Conservation (phyloP, 2,113 vertebrate genomes). For the Pteruthius melanotis region DNA sequence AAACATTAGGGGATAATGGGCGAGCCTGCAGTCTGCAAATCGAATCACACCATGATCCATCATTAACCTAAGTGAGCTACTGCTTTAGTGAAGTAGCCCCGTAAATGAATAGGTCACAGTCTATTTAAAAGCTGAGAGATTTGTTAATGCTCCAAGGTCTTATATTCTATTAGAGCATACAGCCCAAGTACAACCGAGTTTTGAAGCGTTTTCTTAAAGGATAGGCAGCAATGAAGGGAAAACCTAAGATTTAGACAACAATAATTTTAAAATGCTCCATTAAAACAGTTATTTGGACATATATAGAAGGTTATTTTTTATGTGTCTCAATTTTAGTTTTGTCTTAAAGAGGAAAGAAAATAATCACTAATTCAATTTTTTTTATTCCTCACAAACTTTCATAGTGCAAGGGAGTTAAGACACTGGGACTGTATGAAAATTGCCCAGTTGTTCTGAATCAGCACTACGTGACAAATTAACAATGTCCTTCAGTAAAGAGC, state of each 20-base stretch:
- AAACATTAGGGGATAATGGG: slow-evolving; percentile 60
- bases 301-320: not conserved
- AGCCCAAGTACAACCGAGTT: not conserved
- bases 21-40: slow-evolving; percentile 60
- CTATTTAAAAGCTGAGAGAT: slow-evolving; percentile 70
- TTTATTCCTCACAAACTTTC: not conserved
- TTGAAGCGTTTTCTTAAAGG: not conserved
- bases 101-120: slow-evolving; percentile 70
- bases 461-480: slow-evolving; percentile 58
- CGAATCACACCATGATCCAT: slow-evolving; percentile 66
- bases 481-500: slow-evolving; percentile 44
- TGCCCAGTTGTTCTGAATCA: not conserved
- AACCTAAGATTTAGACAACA: not conserved
- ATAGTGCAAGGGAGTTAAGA: slow-evolving; percentile 9
- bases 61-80: slow-evolving; percentile 72
- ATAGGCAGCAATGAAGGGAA: not conserved
- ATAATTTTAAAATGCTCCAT: not conserved
- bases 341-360: slow-evolving; percentile 15
- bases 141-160: slow-evolving; percentile 68
- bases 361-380: not conserved
- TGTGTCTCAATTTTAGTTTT: not conserved
- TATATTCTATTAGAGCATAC: slow-evolving; percentile 43
- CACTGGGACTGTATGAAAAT: slow-evolving; percentile 42
- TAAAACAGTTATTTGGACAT: not conserved
- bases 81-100: slow-evolving; percentile 64